Evolutionary conservation across 2,888 invertebrate species (phyloP).

Genomic region (Parnassius apollo): DNA sequence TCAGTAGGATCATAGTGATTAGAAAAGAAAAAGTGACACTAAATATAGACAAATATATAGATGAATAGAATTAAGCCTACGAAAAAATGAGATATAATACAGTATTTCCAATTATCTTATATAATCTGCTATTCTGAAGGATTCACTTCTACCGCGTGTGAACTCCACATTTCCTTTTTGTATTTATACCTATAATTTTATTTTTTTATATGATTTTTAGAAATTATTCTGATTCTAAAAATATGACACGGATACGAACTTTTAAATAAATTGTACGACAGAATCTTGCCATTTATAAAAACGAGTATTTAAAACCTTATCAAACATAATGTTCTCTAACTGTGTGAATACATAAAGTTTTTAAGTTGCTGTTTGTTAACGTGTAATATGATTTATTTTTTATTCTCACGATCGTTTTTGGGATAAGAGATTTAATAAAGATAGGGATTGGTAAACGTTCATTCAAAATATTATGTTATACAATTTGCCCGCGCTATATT

Average conservation of each 20-base stretch:
- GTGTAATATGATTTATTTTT: slow-evolving; percentile 28
- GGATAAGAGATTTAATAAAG: slow-evolving; percentile 28
- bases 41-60: too few relatives aligned
- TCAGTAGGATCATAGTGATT: too few relatives aligned
- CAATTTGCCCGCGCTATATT: slow-evolving; percentile 10
- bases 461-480: slow-evolving; percentile 14
- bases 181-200: too few relatives aligned
- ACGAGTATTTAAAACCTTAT: background rate
- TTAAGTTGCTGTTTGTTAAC: slow-evolving; percentile 24
- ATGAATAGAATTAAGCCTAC: too few relatives aligned
- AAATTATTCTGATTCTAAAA: background rate
- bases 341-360: slow-evolving; percentile 13
- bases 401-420: slow-evolving; percentile 25
- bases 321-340: background rate
- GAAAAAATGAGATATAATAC: too few relatives aligned
- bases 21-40: too few relatives aligned
- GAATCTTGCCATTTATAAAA: background rate
- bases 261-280: slow-evolving; percentile 5
- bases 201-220: background rate
- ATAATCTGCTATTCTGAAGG: too few relatives aligned
- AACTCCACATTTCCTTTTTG: too few relatives aligned
- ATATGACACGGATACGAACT: background rate
- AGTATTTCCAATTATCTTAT: too few relatives aligned
- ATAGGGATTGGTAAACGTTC: slow-evolving; percentile 11
- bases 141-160: too few relatives aligned